Evolutionary conservation across 2,797 vertebrate genomes (phyloP).

Genomic region (Sebastiscus tertius): DNA sequence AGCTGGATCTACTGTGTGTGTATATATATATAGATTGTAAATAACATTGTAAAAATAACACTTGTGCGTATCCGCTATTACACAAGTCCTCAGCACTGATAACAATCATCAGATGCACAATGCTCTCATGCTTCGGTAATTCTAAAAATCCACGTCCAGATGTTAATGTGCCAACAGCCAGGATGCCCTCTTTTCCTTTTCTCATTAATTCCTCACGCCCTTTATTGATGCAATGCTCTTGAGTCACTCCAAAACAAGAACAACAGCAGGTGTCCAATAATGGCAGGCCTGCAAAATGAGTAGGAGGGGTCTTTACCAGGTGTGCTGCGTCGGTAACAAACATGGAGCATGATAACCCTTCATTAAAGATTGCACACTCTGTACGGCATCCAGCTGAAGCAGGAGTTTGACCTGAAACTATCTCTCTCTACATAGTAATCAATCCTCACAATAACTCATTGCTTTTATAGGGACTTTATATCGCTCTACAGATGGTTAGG

Average conservation of each 20-base stretch:
- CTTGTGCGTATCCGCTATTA: conserved; percentile 43
- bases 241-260: conserved; percentile 76
- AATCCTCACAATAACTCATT: conserved; percentile 60
- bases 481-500: conserved; percentile 46
- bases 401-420: conserved; percentile 55
- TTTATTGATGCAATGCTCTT: conserved; percentile 75
- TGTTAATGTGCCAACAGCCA: conserved; percentile 69
- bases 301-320: conserved; percentile 77
- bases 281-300: conserved; percentile 64
- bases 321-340: conserved; percentile 76
- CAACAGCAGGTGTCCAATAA: conserved; percentile 79
- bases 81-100: conserved; percentile 59
- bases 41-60: conserved; percentile 38
- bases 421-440: conserved; percentile 55
- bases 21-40: conserved; percentile 32
- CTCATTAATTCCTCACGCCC: conserved; percentile 70
- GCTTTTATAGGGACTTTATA: conserved; percentile 62
- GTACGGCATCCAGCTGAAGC: conserved; percentile 57
- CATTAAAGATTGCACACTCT: conserved; percentile 82
- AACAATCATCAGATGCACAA: conserved; percentile 75
- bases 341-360: conserved; percentile 74
- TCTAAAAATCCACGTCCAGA: conserved; percentile 70
- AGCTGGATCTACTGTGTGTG: conserved; percentile 33
- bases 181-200: conserved; percentile 71
- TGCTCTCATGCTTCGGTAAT: conserved; percentile 68